Base-by-base conservation (phyloP, 2,113 vertebrate species). In the Sitta europaea region DNA sequence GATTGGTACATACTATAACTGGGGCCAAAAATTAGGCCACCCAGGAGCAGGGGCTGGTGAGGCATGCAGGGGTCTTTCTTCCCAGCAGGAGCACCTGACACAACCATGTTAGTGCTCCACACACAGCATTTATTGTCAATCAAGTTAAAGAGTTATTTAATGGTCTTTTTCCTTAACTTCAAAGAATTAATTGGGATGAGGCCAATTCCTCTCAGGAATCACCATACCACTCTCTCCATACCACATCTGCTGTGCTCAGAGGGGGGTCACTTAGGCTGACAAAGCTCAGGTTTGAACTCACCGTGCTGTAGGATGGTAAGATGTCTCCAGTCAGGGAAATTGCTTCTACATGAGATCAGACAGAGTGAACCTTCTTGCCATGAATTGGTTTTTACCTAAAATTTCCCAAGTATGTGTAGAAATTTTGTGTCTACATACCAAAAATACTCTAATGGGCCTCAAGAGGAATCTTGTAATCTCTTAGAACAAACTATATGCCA, bases 251-350 rank as follows among this genome's bases (percentile, higher is more conserved):
- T 92, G 28, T 61, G 82, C 75, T 95, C 78, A 77, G 8, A 94
- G 78, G 16, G 35, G 51, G 63, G n/a, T 91, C 82, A 90, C 92
- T 92, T 40, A 82, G 92, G 92, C 93, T 95, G 85, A 93, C 73
- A 93, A 88, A 90, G 58, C 82, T 79, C 93, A 95, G 43, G 93
- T 94, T 94, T 90, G 93, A 95, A 93, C 88, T 94, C 45, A 63
- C 59, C 67, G 57, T 0, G 4, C 45, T 88, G 59, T 67, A 83
- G 66, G 67, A 94, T 63, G 88, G 82, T 74, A 88, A 92, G 67
- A 66, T 13, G 4, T 80, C 90, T 90, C 73, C 81, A 95, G 85
- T 77, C 89, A 96, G 28, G 55, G 88, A 86, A 92, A 85, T 93
- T 90, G 88, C 78, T 95, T 90, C 59, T 92, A 91, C 79, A 86